phyloP scores from a whole-genome alignment of 2,113 vertebrate species.

The Centropus bengalensis region DNA sequence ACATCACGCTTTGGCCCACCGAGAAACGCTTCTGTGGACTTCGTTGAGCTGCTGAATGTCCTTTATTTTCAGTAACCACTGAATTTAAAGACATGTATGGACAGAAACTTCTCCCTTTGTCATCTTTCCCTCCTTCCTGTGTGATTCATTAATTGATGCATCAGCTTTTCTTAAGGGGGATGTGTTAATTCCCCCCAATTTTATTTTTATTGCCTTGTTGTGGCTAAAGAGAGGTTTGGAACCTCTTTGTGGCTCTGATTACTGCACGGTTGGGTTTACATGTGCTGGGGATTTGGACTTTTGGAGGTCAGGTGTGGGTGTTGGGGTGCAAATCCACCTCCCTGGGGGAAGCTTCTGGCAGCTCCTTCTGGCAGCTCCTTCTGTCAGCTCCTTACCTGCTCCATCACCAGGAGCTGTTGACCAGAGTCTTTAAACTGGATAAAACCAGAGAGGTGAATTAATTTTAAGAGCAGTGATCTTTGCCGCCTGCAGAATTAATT shows the following conservation, averaged over 20 bases:
- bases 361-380: rapidly evolving
- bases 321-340: neutral
- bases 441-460: constrained; percentile 20
- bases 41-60: neutral
- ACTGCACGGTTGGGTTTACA: neutral
- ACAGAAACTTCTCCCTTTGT: neutral
- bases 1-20: neutral
- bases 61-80: neutral
- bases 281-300: neutral
- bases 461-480: neutral
- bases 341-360: neutral
- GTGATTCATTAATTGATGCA: neutral
- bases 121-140: neutral
- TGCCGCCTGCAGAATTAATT: constrained; percentile 30
- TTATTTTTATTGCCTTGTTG: neutral
- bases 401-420: neutral
- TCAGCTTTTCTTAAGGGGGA: neutral
- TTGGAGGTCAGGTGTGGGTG: neutral
- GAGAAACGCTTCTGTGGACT: neutral
- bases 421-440: neutral
- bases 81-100: neutral
- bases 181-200: neutral
- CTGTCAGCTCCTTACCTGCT: rapidly evolving
- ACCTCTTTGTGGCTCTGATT: neutral
- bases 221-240: neutral